Evolutionary conservation across 2,888 invertebrate genomes (phyloP).

Genomic region (Zygaena filipendulae): DNA sequence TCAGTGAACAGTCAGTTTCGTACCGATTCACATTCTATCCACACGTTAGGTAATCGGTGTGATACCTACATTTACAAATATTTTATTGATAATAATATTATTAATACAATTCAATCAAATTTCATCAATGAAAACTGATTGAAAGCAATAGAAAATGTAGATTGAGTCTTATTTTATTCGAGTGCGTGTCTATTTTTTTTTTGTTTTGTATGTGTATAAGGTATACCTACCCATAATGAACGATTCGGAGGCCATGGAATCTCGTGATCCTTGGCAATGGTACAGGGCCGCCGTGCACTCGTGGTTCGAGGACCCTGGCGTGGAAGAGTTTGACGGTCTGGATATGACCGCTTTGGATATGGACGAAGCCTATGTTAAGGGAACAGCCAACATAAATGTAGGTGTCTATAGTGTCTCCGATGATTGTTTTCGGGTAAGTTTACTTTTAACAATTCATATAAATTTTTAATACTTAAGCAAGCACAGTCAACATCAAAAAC

Average conservation of each 20-base stretch:
- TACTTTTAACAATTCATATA: neutral
- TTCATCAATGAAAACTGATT: too few species aligned
- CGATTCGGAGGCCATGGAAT: conserved; percentile 31
- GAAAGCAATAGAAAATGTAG: too few species aligned
- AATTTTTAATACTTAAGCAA: conserved; percentile 3
- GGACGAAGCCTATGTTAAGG: conserved; percentile 74
- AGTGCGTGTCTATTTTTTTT: too few species aligned
- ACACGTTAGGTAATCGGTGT: too few species aligned
- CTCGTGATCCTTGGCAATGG: conserved; percentile 58
- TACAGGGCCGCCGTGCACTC: conserved; percentile 51
- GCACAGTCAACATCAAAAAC: conserved; percentile 4
- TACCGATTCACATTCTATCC: too few species aligned
- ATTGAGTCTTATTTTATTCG: too few species aligned
- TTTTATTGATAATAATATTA: too few species aligned
- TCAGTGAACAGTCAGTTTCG: too few species aligned
- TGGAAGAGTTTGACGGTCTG: conserved; percentile 56
- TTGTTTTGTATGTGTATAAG: too few species aligned
- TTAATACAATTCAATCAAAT: too few species aligned
- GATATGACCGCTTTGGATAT: conserved; percentile 68
- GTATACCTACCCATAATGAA: too few species aligned
- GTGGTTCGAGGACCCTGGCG: conserved; percentile 70
- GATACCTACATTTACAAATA: too few species aligned
- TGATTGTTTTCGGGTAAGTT: conserved; percentile 76
- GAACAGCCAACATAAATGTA: conserved; percentile 38
- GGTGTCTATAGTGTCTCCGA: conserved; percentile 75